Base-by-base conservation (phyloP, 2,113 vertebrate species). In the Oncorhynchus nerka region DNA sequence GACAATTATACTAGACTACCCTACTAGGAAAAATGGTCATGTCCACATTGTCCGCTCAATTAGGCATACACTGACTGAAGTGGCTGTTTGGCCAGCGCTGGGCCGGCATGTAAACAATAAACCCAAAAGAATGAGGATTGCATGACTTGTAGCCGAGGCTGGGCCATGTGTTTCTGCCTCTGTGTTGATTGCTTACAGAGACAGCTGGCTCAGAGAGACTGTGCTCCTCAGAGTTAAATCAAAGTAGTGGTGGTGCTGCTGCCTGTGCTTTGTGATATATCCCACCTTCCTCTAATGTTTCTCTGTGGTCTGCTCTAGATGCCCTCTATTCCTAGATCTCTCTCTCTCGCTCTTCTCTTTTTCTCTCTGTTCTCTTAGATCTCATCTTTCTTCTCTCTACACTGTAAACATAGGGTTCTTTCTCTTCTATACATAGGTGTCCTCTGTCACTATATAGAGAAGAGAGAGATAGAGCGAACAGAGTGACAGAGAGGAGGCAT, bases 151-250 rank as follows among this genome's bases (percentile, higher is more conserved):
- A 65, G n/a, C 75, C 80, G 75, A 70, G 82, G 66, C 55, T 66
- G 59, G 74, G 74, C 51, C 88, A 86, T 80, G 80, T 88, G 87
- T 85, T 84, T 86, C 75, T 83, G 75, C 82, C 83, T 83, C 79
- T 74, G 71, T 67, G 71, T 81, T 90, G 89, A 92, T 89, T 89
- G 77, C 84, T 88, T 88, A 81, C 88, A 92, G 90, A 90, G 73
- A 79, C 51, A 0, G 64, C 74, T 85, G 87, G 80, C 78, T 84
- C 64, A 48, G 39, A 45, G 39, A 45, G 39, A 45, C 8, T 45
- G 39, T 16, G 26, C 77, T 81, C 59, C 32, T 75, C 26, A 22
- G 26, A 80, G 55, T 59, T 75, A 83, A 81, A 84, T 80, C 80
- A 78, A 57, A 73, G 59, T 62, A 8, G 59, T 75, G 76, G 55